Percentiles rank a stretch among this genome's conserved stretches.
Conservation (phyloP, 2,888 invertebrate species). For the Onchidella celtica region DNA sequence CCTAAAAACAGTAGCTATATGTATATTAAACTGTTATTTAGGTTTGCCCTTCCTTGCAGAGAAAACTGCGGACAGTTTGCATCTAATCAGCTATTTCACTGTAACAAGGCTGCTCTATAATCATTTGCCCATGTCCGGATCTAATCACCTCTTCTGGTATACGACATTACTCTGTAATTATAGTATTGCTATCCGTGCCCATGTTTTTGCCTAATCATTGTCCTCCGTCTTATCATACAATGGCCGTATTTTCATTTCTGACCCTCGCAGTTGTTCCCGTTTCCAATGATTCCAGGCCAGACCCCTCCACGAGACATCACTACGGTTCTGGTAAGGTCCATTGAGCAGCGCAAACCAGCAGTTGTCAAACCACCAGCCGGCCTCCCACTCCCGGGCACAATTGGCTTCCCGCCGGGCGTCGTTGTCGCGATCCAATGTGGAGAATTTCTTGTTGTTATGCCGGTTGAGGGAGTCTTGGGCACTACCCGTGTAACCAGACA, state of each 20-base stretch:
- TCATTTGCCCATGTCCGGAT: no score
- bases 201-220: neutral
- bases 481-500: slow-evolving; percentile 83
- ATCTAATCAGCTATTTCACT: no score
- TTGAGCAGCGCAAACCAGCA: slow-evolving; percentile 97
- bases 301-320: slow-evolving; percentile 71
- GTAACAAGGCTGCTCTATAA: no score
- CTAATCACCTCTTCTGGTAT: no score
- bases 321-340: slow-evolving; percentile 87
- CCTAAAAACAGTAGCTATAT: no score
- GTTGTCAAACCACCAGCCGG: slow-evolving; percentile 98
- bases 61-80: no score
- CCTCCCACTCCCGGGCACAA: slow-evolving; percentile 95
- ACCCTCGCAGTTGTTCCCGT: slow-evolving; percentile 74
- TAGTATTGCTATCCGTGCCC: no score
- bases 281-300: slow-evolving; percentile 80
- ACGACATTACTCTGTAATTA: no score
- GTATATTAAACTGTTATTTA: no score
- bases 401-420: slow-evolving; percentile 90
- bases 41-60: no score
- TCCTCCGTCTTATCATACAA: neutral
- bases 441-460: slow-evolving; percentile 94
- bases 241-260: slow-evolving; percentile 80
- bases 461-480: slow-evolving; percentile 94
- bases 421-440: slow-evolving; percentile 92